Evolutionary conservation across 1,140 invertebrate genomes (phyloP).

Genomic region (Zaprionus lachaisei): DNA sequence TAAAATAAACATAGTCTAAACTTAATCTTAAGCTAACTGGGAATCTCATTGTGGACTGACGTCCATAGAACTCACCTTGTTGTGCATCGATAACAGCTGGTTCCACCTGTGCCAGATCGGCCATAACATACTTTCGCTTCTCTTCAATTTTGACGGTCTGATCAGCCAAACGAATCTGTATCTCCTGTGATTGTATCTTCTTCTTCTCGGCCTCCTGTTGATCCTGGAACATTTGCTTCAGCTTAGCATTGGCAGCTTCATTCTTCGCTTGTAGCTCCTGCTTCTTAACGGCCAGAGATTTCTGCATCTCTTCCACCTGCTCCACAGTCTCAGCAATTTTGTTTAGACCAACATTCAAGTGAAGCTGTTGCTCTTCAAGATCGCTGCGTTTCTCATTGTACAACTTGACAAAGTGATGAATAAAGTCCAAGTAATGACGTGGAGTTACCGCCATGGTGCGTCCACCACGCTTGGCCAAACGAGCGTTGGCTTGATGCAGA

Average conservation of each 20-base stretch:
- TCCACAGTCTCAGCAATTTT: conserved; percentile 99
- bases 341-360: conserved; percentile 98
- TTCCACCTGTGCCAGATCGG: conserved; percentile 97
- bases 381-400: conserved; percentile 99
- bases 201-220: conserved; percentile 99
- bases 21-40: conserved; percentile 19
- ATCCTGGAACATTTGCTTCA: conserved; percentile 99
- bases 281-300: conserved; percentile 98
- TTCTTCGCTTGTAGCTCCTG: conserved; percentile 99
- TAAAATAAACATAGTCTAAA: conserved; percentile 31
- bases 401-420: conserved; percentile 99
- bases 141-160: conserved; percentile 96
- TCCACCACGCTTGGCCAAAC: conserved; percentile 95
- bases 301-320: conserved; percentile 99
- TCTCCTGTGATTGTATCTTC: conserved; percentile 98
- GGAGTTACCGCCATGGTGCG: conserved; percentile 99
- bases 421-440: conserved; percentile 99
- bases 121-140: conserved; percentile 96
- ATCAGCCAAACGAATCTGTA: conserved; percentile 95
- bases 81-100: conserved; percentile 99
- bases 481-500: conserved; percentile 95
- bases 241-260: conserved; percentile 98
- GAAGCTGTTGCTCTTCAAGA: conserved; percentile 99
- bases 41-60: conserved; percentile 5
- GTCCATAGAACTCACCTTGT: conserved; percentile 89